Conservation (phyloP, 1,140 invertebrate genomes). For the Alviniconcha marisindica region DNA sequence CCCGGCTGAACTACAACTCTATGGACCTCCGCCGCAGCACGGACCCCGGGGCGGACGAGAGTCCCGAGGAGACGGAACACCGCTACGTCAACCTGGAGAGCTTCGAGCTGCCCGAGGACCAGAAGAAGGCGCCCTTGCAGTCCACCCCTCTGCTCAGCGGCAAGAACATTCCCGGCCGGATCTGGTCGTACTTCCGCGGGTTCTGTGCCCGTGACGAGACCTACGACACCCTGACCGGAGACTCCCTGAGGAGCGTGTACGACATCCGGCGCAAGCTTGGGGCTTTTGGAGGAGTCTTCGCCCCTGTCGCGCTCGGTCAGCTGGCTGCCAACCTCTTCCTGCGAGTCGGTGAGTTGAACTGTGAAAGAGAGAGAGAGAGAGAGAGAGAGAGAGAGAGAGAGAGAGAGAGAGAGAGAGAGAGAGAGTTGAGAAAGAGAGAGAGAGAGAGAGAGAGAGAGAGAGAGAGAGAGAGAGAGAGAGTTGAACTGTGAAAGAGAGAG, state of each 20-base stretch:
- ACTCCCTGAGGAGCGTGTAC: neutral
- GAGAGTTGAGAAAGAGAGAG: neutral
- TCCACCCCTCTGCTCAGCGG: constrained; percentile 13
- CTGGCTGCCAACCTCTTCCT: constrained; percentile 97
- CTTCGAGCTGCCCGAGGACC: constrained; percentile 18
- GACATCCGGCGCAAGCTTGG: constrained; percentile 81
- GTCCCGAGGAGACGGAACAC: neutral
- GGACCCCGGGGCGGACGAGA: constrained; percentile 13
- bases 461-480: neutral
- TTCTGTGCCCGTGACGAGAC: neutral
- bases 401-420: no score
- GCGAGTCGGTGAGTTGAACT: constrained; percentile 87
- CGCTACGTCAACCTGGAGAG: constrained; percentile 33
- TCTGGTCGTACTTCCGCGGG: neutral
- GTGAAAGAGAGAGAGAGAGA: no score
- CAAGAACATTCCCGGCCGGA: neutral
- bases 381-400: no score
- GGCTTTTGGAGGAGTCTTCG: constrained; percentile 97
- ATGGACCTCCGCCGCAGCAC: constrained; percentile 27
- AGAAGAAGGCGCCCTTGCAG: neutral
- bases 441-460: neutral
- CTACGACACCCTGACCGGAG: neutral
- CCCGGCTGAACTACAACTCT: constrained; percentile 37
- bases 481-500: neutral
- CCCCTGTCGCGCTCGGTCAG: constrained; percentile 97